Percentiles rank a stretch among this genome's conserved stretches.
These are phyloP conservation scores for Gonocerus acuteangulatus DNA, from an alignment of 2,888 invertebrate genomes.

Conservation along the genomic window DNA sequence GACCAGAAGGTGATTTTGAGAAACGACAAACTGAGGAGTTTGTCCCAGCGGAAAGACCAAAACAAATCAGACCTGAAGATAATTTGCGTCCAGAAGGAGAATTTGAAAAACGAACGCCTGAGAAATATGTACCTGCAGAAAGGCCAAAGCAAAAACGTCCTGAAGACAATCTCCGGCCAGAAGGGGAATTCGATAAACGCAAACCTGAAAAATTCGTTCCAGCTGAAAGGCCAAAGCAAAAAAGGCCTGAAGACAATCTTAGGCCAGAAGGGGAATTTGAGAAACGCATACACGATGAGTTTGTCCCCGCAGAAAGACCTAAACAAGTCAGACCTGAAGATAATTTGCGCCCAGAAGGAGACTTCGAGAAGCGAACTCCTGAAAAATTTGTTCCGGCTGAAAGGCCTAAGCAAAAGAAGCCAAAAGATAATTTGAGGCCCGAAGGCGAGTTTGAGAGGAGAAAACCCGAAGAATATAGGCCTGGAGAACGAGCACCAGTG, in stretches of 20 bases:
- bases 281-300: conserved; percentile 38
- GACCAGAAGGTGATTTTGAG: conserved; percentile 44
- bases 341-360: conserved; percentile 49
- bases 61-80: conserved; percentile 46
- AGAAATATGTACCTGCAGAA: conserved; percentile 36
- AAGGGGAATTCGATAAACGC: conserved; percentile 44
- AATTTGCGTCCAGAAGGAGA: conserved; percentile 52
- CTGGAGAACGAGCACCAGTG: conserved; percentile 39
- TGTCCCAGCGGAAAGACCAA: conserved; percentile 45
- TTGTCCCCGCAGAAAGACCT: conserved; percentile 38
- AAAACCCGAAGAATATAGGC: conserved; percentile 26
- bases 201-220: conserved; percentile 42
- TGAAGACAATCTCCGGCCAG: conserved; percentile 41
- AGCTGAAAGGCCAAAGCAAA: conserved; percentile 30
- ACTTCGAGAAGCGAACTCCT: conserved; percentile 45
- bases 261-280: conserved; percentile 48
- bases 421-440: conserved; percentile 48
- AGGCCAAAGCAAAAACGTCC: conserved; percentile 41
- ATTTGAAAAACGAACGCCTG: conserved; percentile 42
- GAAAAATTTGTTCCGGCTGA: conserved; percentile 43
- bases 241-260: conserved; percentile 49
- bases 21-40: conserved; percentile 44
- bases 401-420: conserved; percentile 42
- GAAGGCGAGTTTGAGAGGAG: conserved; percentile 45
- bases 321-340: conserved; percentile 42